Evolutionary conservation across 2,113 vertebrate species (phyloP).

Genomic region (Neopipo cinnamomea): DNA sequence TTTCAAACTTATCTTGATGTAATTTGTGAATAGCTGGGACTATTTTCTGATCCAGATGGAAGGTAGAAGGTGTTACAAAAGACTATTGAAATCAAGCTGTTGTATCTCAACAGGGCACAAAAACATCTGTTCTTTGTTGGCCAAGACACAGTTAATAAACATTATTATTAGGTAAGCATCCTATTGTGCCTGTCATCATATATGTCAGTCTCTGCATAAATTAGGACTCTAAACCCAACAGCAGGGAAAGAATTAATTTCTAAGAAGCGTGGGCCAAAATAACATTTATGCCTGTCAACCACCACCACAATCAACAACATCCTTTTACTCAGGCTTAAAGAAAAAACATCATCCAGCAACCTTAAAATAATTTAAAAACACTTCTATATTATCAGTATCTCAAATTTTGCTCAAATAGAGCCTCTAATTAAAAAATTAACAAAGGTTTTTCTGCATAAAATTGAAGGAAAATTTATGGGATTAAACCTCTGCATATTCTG

Average conservation of each 20-base stretch:
- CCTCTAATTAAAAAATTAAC: background rate
- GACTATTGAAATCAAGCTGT: background rate
- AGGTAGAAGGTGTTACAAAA: background rate
- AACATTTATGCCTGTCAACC: background rate
- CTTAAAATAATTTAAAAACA: background rate
- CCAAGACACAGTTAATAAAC: slow-evolving; percentile 29
- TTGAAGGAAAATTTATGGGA: background rate
- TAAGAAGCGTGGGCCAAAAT: background rate
- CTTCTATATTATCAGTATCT: background rate
- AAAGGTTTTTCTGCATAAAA: background rate
- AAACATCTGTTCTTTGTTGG: slow-evolving; percentile 36
- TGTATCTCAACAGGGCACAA: background rate
- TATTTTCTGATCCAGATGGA: slow-evolving; percentile 27
- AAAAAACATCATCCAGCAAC: background rate
- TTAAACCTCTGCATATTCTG: background rate
- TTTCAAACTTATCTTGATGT: background rate
- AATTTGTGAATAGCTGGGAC: background rate
- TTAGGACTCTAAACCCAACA: background rate
- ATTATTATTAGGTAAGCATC: slow-evolving; percentile 34
- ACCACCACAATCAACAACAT: background rate
- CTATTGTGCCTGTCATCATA: slow-evolving; percentile 5
- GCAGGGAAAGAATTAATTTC: slow-evolving; percentile 10
- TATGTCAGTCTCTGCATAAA: background rate
- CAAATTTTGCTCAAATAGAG: background rate
- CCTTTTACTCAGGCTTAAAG: background rate